phyloP scores from a whole-genome alignment of 2,797 vertebrate species.

The Toxotes lorentzi region DNA sequence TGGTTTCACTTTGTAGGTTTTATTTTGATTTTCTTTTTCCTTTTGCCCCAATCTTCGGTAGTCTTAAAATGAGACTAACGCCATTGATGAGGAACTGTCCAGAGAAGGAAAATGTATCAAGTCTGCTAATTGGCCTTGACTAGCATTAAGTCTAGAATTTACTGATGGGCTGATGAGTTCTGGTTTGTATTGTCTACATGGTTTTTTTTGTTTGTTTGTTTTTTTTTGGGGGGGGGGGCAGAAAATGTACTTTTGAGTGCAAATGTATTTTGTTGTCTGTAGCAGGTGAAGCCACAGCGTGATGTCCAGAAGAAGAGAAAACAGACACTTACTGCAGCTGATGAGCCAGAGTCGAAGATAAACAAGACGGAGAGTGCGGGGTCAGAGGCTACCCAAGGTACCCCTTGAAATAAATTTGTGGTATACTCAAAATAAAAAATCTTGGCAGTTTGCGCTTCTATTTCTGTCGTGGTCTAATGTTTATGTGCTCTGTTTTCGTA shows the following conservation, averaged over 20 bases:
- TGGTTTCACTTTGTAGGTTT: constrained; percentile 30
- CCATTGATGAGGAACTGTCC: constrained; percentile 17
- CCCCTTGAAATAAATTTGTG: neutral
- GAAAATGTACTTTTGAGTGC: constrained; percentile 22
- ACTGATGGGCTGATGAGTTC: neutral
- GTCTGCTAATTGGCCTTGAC: constrained; percentile 11
- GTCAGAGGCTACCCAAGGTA: constrained; percentile 83
- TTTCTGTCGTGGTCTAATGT: neutral
- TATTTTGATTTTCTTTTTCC: constrained; percentile 4
- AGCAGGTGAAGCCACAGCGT: constrained; percentile 86
- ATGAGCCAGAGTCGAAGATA: constrained; percentile 91
- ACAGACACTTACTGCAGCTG: constrained; percentile 79
- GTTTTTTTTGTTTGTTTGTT: neutral
- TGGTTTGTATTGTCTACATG: constrained; percentile 13
- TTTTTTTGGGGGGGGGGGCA: neutral
- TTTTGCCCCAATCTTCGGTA: constrained; percentile 20
- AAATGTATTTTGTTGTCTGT: constrained; percentile 42
- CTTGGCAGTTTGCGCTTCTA: neutral
- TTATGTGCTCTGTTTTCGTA: constrained; percentile 31
- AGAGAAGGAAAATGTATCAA: constrained; percentile 18
- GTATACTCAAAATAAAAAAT: neutral
- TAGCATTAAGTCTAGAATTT: constrained; percentile 9
- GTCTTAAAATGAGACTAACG: constrained; percentile 29
- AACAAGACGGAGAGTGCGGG: constrained; percentile 85
- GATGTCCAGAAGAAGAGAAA: constrained; percentile 88